Base-by-base conservation (phyloP, 2,888 invertebrate species). In the Malthinus flaveolus region DNA sequence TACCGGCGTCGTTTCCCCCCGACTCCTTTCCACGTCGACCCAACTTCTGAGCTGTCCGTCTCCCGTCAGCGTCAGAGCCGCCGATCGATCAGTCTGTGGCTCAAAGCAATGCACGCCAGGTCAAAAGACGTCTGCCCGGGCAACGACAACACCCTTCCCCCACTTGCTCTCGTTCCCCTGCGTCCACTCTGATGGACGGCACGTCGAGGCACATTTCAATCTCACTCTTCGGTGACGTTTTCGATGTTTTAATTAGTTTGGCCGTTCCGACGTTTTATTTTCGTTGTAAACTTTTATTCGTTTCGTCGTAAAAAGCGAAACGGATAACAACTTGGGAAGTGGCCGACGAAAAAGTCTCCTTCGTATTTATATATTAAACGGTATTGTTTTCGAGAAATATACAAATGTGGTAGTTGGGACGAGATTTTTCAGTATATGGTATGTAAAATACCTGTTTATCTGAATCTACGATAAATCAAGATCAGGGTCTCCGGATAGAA, bases 101-200 rank as follows among this genome's bases (percentile, higher is more conserved):
- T 78, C 78, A 77, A 78, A 78, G 78, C 78, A 78, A 79, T 78
- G 77, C 78, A 78, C 74, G 76, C 76, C 76, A 76, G 76, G 77
- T 77, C 77, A 77, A 77, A 77, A 77, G 78, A 78, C 78, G 78
- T 78, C 77, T 78, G 78, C 78, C 78, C 78, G 77, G 78, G 78
- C 77, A 71, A 66, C 77, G 74, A 72, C 73, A 72, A 71, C 73
- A 71, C 70, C 69, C 71, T 64, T 66, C 62, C 65, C 57, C 63
- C 45, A 59, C 63, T 59, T 58, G 46, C 35, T 59, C 66, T 69
- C 68, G 61, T 66, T 69, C 62, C 67, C 68, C 61, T 59, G 59
- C 66, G 65, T 67, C 67, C 68, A 67, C 64, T 66, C 65, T 68
- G 71, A 71, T 70, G 68, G 68, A 67, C 71, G 67, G 68, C 67